A percentile compares a stretch with the other conserved stretches of the same genome.
These are phyloP conservation scores for Digitonthophagus gazella DNA, from an alignment of 2,888 invertebrate genomes.

Conservation along the genomic window DNA sequence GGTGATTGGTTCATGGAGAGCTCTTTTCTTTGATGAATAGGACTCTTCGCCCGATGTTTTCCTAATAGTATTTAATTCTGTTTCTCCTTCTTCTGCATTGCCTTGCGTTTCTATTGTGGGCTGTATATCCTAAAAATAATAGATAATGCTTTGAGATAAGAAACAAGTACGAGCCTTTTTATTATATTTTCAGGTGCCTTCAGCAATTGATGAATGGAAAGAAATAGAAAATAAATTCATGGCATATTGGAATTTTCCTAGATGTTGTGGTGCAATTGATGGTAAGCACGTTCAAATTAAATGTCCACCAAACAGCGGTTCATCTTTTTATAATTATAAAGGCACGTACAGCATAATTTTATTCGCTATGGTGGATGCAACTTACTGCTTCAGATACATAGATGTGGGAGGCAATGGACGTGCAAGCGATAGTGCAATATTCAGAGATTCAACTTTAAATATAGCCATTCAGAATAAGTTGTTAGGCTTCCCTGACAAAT, in stretches of 20 bases:
- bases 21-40: too few relatives aligned
- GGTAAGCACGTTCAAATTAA: background rate
- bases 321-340: too few relatives aligned
- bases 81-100: too few relatives aligned
- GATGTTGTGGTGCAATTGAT: constrained; percentile 19
- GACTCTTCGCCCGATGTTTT: too few relatives aligned
- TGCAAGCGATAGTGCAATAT: constrained; percentile 21
- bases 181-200: constrained; percentile 18
- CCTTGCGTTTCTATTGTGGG: too few relatives aligned
- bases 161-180: too few relatives aligned
- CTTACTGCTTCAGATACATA: constrained; percentile 24
- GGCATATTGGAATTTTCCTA: constrained; percentile 19
- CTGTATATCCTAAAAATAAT: too few relatives aligned
- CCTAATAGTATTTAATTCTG: too few relatives aligned
- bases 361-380: constrained; percentile 25
- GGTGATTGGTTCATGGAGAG: constrained; percentile 27
- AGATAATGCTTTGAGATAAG: too few relatives aligned
- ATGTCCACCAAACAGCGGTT: too few relatives aligned
- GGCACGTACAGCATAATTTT: constrained; percentile 22
- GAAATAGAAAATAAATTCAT: constrained; percentile 21
- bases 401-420: constrained; percentile 20
- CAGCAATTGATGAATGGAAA: constrained; percentile 23
- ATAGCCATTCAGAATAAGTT: constrained; percentile 19
- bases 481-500: constrained; percentile 1
- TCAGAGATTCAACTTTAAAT: constrained; percentile 14